Evolutionary conservation across 2,888 invertebrate species (phyloP).

Genomic region (Heliconius ismenius): DNA sequence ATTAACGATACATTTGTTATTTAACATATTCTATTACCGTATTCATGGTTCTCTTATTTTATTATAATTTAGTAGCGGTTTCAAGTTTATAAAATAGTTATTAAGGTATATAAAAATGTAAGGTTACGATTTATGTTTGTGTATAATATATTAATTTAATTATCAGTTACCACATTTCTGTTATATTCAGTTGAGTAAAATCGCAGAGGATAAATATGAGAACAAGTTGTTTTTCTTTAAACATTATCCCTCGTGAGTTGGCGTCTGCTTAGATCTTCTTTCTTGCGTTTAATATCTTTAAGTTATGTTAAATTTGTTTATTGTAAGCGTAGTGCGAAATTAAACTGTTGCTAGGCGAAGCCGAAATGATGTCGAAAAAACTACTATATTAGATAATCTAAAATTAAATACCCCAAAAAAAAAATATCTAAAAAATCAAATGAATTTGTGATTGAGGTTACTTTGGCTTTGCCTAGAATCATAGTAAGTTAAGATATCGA

Average conservation of each 20-base stretch:
- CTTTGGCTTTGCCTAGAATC: constrained; percentile 47
- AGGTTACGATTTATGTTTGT: constrained; percentile 73
- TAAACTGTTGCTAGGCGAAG: constrained; percentile 55
- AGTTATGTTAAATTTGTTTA: constrained; percentile 58
- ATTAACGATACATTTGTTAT: constrained; percentile 76
- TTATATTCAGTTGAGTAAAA: constrained; percentile 79
- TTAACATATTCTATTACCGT: constrained; percentile 77
- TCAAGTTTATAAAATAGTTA: constrained; percentile 69
- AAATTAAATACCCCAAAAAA: constrained; percentile 6
- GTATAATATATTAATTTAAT: constrained; percentile 77
- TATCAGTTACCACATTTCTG: constrained; percentile 79
- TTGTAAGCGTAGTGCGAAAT: constrained; percentile 69
- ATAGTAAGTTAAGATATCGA: constrained; percentile 62
- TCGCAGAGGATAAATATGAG: constrained; percentile 70
- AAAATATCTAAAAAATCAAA: not conserved
- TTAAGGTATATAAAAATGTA: constrained; percentile 61
- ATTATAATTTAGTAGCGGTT: constrained; percentile 74
- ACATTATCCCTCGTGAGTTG: constrained; percentile 63
- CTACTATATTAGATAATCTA: constrained; percentile 1
- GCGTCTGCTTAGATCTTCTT: constrained; percentile 48
- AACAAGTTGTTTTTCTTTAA: constrained; percentile 75
- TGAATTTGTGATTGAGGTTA: constrained; percentile 34
- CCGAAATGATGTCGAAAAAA: constrained; percentile 47
- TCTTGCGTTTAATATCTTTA: constrained; percentile 54
- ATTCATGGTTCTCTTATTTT: constrained; percentile 76